Evolutionary conservation across 2,797 vertebrate genomes (phyloP), one percentile per base, ranked within the genome.

Genomic region (Smutsia temminckii): DNA sequence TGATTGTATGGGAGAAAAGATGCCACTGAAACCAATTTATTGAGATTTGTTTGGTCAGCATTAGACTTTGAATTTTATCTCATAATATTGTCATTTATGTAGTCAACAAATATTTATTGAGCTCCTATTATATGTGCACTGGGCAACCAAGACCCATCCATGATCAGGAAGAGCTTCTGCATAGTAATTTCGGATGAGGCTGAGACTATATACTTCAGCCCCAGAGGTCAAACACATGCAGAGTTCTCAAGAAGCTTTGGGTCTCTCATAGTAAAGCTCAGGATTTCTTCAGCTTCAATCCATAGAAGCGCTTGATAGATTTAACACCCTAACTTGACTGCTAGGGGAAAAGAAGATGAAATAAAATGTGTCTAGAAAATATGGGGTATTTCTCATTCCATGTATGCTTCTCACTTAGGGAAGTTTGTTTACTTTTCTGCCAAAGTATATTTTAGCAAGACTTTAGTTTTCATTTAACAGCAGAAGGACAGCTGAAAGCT

Each of bases 361-460:
- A 40, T 69, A 91, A 91, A 91, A 88, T 64, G 0, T 66, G 17
- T 51, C 57, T 13, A 55, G 27, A 68, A 83, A 86, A 95, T 27
- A 21, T 16, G 29, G 2, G 17, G 17, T 89, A 53, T 59, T 93
- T 69, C 2, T 83, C 16, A 78, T 64, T 91, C 34, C 34, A 37
- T 6, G 6, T 49, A 85, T 61, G 21, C 37, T 29, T 69, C 16
- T 88, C 17, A 64, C 42, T 85, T 89, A 80, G 63, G 32, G 8
- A 89, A 89, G 32, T 55, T 40, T 83, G n/a, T 57, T 83, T 91
- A 55, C 37, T 78, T 68, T 96, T 95, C 42, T 75, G 69, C 2
- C 55, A 51, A 93, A 85, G 20, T 69, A 79, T 51, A 63, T 49
- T 69, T 93, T 46, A 93, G 49, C 59, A 96, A 72, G 94, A 90